Base-by-base conservation (phyloP, 2,888 invertebrate species). In the Ophion costatus region DNA sequence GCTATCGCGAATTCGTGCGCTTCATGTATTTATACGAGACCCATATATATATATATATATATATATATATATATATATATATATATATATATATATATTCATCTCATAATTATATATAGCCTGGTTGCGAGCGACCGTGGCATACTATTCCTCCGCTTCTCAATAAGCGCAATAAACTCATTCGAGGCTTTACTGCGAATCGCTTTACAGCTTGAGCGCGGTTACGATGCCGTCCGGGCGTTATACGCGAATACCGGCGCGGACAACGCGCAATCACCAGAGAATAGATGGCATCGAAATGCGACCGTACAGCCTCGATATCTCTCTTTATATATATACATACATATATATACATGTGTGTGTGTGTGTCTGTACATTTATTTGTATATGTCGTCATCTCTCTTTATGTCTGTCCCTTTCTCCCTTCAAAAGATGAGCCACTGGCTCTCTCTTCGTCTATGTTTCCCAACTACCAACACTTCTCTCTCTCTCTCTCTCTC, bases 151-250 rank as follows among this genome's bases (percentile, higher is more conserved):
- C 80, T 73, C 77, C 71, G 76, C 75, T 80, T 89, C 88, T 90
- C 92, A 93, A 93, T 93, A 92, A 93, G 91, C 91, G 93, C 92
- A 92, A 93, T 93, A 93, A 93, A 93, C 92, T 93, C 93, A 93
- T 93, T 93, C 91, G 88, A 86, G 88, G 91, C 89, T 93, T 93
- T 91, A 93, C 91, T 91, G 92, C 90, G 90, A 92, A 93, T 93
- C 90, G 93, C 90, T 93, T 93, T 93, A 93, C 93, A 93, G 90
- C 93, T 91, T 88, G 51, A 51, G 90, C 87, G 89, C 87, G 89
- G 91, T 91, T 92, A 91, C 88, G 90, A 90, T 89, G 88, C 76
- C 56, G 66, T 76, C 76, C 80, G 73, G 51, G 56, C 80, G 42
- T 57, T 76, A 80, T 59, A 11, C 67, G 59, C 71, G 82, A 85